Evolutionary conservation across 2,797 vertebrate genomes (phyloP).

Genomic region (Schizopygopsis pylzovi): DNA sequence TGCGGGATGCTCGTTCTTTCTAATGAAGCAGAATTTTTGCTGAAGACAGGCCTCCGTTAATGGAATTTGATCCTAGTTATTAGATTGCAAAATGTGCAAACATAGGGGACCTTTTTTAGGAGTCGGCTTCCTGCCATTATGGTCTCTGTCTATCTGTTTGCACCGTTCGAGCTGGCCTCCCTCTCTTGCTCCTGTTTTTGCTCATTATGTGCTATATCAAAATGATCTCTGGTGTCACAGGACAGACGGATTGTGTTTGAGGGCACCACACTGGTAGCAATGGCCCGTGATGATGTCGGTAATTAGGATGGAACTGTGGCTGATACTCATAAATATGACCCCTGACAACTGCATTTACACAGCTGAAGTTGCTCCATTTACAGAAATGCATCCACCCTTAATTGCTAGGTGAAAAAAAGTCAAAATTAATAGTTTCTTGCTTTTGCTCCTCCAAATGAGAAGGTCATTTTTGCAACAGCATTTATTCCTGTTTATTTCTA

Average conservation of each 20-base stretch:
- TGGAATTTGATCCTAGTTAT: slow-evolving; percentile 80
- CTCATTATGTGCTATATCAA: slow-evolving; percentile 49
- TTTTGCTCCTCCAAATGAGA: background rate
- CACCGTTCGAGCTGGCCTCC: slow-evolving; percentile 13
- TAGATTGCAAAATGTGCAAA: slow-evolving; percentile 68
- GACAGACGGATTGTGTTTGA: slow-evolving; percentile 55
- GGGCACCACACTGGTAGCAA: slow-evolving; percentile 44
- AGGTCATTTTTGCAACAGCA: background rate
- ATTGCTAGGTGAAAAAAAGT: background rate
- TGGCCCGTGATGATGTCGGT: slow-evolving; percentile 42
- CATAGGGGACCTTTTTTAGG: slow-evolving; percentile 54
- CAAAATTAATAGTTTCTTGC: background rate
- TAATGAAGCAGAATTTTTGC: slow-evolving; percentile 80
- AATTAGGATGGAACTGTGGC: slow-evolving; percentile 50
- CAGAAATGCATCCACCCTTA: slow-evolving; percentile 1
- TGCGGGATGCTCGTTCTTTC: slow-evolving; percentile 72
- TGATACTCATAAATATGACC: slow-evolving; percentile 55
- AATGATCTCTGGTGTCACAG: slow-evolving; percentile 52
- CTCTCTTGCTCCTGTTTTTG: slow-evolving; percentile 17
- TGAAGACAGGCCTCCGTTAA: slow-evolving; percentile 78
- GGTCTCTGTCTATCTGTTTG: slow-evolving; percentile 55
- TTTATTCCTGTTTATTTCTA: background rate
- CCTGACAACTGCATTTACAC: slow-evolving; percentile 45
- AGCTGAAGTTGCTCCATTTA: slow-evolving; percentile 22
- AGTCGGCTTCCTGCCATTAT: slow-evolving; percentile 54